Percentiles rank a stretch among this genome's conserved stretches.
Evolutionary conservation across 2,113 vertebrate genomes (phyloP).

Genomic region (Grus americana): DNA sequence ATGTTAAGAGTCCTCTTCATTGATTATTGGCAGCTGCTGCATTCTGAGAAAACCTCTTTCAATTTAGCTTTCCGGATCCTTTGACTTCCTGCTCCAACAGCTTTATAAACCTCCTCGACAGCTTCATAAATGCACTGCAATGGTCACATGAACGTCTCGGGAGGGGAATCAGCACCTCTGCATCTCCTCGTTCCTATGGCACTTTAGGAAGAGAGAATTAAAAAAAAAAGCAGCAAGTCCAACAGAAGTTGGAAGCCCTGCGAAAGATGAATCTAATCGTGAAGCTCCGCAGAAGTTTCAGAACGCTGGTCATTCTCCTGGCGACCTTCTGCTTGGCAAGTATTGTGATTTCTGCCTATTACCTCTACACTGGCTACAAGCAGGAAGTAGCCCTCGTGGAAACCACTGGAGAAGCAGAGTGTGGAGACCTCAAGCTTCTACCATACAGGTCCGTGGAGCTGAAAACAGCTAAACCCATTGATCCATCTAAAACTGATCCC

Average conservation of each 20-base stretch:
- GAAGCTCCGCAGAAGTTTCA: conserved; percentile 90
- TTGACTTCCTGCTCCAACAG: background rate
- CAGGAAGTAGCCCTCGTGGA: conserved; percentile 87
- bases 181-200: conserved; percentile 25
- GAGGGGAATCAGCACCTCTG: conserved; percentile 50
- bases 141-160: conserved; percentile 92
- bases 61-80: background rate
- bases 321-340: conserved; percentile 91
- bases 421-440: conserved; percentile 80
- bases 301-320: conserved; percentile 87
- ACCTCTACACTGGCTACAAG: conserved; percentile 89
- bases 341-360: conserved; percentile 91
- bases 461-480: conserved; percentile 84
- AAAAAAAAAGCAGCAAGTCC: background rate
- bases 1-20: conserved; percentile 57
- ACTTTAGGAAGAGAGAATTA: conserved; percentile 58
- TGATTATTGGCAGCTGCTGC: conserved; percentile 52
- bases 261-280: conserved; percentile 88
- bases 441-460: conserved; percentile 83
- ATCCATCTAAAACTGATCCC: conserved; percentile 85
- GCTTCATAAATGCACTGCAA: conserved; percentile 82
- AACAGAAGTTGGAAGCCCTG: conserved; percentile 13
- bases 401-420: conserved; percentile 80
- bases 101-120: conserved; percentile 16
- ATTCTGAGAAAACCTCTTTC: conserved; percentile 35